phyloP scores from a whole-genome alignment of 2,888 invertebrate species.

The Theretra japonica region DNA sequence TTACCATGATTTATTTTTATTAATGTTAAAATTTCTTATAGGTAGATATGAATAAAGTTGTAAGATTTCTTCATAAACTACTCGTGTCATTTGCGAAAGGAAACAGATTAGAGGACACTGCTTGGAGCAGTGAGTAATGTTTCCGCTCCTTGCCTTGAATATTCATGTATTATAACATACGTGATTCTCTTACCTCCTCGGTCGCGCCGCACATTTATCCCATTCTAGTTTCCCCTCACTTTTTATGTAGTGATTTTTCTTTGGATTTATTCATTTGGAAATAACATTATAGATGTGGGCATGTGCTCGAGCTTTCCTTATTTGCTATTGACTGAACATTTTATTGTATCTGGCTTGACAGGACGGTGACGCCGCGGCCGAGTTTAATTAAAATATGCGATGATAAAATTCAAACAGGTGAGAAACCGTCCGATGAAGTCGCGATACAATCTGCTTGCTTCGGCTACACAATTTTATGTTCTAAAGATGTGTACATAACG shows the following conservation, averaged over 20 bases:
- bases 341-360: constrained; percentile 11
- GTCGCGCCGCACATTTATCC: background rate
- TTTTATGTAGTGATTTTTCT: constrained; percentile 11
- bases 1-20: no score
- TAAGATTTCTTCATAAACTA: constrained; percentile 25
- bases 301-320: constrained; percentile 11
- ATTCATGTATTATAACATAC: constrained; percentile 26
- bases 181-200: background rate
- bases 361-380: background rate
- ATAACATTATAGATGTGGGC: constrained; percentile 11
- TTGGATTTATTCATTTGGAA: constrained; percentile 17
- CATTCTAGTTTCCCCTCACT: background rate
- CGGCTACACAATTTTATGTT: background rate
- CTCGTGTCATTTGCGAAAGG: constrained; percentile 35
- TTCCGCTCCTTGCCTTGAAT: constrained; percentile 33
- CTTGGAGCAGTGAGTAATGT: constrained; percentile 41
- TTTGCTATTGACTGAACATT: constrained; percentile 14
- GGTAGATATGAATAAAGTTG: background rate
- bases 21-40: background rate
- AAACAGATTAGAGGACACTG: constrained; percentile 41
- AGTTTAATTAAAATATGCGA: constrained; percentile 5
- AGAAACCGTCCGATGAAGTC: background rate
- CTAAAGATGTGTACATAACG: background rate
- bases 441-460: background rate
- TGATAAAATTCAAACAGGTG: constrained; percentile 6